phyloP scores from a whole-genome alignment of 2,113 vertebrate species.

The Saguinus midas region DNA sequence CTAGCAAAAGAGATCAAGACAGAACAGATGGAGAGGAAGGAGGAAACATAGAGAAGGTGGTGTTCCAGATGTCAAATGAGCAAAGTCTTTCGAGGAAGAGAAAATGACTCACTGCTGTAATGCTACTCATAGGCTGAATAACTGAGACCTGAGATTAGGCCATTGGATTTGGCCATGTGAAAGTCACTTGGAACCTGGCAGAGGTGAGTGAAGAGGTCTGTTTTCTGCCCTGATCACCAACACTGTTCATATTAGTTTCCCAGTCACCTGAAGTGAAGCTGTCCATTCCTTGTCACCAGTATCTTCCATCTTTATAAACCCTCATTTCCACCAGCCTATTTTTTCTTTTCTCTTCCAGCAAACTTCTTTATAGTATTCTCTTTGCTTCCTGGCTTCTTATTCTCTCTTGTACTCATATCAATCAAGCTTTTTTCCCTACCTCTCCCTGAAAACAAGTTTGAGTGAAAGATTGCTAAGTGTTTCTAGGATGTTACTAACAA shows the following conservation, averaged over 20 bases:
- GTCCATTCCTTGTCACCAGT: background rate
- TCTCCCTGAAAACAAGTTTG: background rate
- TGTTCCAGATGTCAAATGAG: background rate
- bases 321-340: background rate
- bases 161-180: background rate
- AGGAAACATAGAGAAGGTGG: background rate
- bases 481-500: background rate
- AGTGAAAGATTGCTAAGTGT: background rate
- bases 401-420: background rate
- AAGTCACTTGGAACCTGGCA: no score
- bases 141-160: no score
- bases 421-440: background rate
- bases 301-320: background rate
- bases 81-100: background rate
- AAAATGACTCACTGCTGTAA: background rate
- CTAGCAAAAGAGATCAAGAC: background rate
- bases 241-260: background rate
- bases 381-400: background rate
- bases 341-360: background rate
- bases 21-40: background rate
- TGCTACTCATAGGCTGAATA: background rate
- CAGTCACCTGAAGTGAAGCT: background rate
- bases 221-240: background rate
- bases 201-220: background rate
- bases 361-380: background rate